phyloP scores from a whole-genome alignment of 1,140 invertebrate species.

The Drosophila parabipectinata region DNA sequence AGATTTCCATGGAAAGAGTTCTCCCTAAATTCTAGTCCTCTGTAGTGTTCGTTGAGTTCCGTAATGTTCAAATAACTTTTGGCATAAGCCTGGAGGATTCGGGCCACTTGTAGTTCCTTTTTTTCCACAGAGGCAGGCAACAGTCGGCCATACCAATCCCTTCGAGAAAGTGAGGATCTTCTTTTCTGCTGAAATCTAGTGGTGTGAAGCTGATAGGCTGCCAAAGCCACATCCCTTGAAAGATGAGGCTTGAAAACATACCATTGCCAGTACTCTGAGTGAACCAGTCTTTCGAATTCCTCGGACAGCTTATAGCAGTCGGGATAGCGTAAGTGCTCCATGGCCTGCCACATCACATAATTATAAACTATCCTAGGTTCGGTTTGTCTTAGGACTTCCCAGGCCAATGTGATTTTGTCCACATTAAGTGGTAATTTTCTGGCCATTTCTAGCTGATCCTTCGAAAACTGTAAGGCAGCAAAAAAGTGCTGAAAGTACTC shows the following conservation, averaged over 20 bases:
- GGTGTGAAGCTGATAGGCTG: conserved; percentile 71
- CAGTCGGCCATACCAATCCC: conserved; percentile 63
- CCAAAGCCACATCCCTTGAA: conserved; percentile 63
- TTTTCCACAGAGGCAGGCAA: conserved; percentile 56
- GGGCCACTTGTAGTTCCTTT: conserved; percentile 65
- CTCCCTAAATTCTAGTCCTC: conserved; percentile 1
- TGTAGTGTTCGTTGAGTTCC: conserved; percentile 40
- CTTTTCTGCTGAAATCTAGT: conserved; percentile 70
- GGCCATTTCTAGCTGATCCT: conserved; percentile 45
- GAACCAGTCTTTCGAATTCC: conserved; percentile 68
- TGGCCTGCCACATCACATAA: conserved; percentile 70
- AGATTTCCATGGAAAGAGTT: conserved; percentile 62
- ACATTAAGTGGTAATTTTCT: conserved; percentile 58
- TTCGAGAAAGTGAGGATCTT: conserved; percentile 31
- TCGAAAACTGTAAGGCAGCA: conserved; percentile 44
- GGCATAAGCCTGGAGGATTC: conserved; percentile 57
- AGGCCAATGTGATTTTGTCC: conserved; percentile 36
- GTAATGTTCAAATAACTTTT: conserved; percentile 59
- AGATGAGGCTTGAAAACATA: conserved; percentile 48
- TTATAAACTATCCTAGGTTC: conserved; percentile 71
- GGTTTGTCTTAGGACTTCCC: conserved; percentile 50
- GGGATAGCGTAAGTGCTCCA: conserved; percentile 35
- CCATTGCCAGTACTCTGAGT: conserved; percentile 77
- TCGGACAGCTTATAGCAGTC: conserved; percentile 62
- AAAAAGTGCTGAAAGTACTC: conserved; percentile 69